These are phyloP conservation scores for Hypotaenidia okinawae DNA, from an alignment of 2,797 vertebrate species.

Conservation along the genomic window DNA sequence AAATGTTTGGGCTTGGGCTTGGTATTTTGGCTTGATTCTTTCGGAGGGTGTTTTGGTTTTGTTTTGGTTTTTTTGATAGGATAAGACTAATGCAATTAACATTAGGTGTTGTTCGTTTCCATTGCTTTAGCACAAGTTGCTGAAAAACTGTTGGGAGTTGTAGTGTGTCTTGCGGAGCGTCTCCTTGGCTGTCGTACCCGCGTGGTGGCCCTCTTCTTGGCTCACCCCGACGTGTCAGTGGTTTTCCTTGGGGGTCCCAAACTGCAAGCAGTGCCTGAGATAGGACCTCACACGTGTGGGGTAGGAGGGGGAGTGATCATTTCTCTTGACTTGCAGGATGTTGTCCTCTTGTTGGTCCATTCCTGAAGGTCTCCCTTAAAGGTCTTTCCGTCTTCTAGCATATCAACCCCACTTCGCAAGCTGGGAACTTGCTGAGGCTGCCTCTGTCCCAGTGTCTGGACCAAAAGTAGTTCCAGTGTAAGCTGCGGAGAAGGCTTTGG, in stretches of 20 bases:
- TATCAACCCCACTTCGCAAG: background rate
- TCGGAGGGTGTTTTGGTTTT: background rate
- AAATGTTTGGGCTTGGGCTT: background rate
- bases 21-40: background rate
- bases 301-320: background rate
- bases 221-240: background rate
- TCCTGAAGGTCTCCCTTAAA: background rate
- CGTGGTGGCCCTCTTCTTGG: background rate
- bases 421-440: background rate
- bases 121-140: background rate
- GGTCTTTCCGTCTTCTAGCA: background rate
- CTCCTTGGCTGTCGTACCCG: fast-evolving
- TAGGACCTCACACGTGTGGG: background rate
- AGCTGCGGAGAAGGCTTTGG: background rate
- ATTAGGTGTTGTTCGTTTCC: background rate
- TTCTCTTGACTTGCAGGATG: background rate
- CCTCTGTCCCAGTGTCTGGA: background rate
- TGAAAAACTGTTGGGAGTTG: background rate
- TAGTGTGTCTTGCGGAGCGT: background rate
- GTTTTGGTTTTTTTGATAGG: background rate
- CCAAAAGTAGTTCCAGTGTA: background rate
- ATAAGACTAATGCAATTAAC: background rate
- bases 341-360: fast-evolving
- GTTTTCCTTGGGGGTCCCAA: background rate
- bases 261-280: background rate